These are phyloP conservation scores for Pangasianodon gigas DNA, from an alignment of 2,113 vertebrate species.

Conservation along the genomic window DNA sequence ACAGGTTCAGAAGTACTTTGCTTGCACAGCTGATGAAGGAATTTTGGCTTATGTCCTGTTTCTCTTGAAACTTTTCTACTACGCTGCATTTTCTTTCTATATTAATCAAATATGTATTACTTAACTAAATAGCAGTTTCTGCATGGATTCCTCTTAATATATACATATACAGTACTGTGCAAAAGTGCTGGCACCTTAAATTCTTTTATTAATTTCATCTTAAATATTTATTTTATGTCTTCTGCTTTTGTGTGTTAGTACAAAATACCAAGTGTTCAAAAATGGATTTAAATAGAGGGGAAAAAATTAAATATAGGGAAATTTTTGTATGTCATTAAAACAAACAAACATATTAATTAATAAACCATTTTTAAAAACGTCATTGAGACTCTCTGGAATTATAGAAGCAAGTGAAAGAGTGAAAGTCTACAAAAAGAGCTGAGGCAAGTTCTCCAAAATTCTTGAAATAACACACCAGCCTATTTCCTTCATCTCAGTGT, in stretches of 20 bases:
- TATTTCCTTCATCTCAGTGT: too few species aligned
- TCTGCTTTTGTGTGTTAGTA: not conserved
- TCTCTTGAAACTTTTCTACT: not conserved
- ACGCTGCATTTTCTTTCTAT: not conserved
- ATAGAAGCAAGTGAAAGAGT: too few species aligned
- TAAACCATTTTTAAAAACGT: too few species aligned
- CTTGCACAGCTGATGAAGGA: slow-evolving; percentile 6
- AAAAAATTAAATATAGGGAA: not conserved
- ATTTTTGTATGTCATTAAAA: not conserved
- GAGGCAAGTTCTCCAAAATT: too few species aligned
- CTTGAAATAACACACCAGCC: too few species aligned
- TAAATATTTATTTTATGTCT: too few species aligned
- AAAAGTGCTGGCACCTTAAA: too few species aligned
- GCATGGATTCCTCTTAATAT: not conserved
- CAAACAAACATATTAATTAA: too few species aligned
- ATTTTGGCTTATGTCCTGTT: not conserved
- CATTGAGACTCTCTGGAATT: too few species aligned
- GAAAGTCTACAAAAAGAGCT: too few species aligned
- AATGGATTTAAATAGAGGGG: not conserved
- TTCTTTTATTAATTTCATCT: too few species aligned
- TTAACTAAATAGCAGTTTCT: not conserved
- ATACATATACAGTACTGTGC: too few species aligned
- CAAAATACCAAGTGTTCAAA: not conserved
- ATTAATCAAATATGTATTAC: not conserved
- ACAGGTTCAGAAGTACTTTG: not conserved